Percentiles rank a stretch among this genome's conserved stretches.
These are phyloP conservation scores for Apotomis betuletana DNA, from an alignment of 2,888 invertebrate species.

Conservation along the genomic window DNA sequence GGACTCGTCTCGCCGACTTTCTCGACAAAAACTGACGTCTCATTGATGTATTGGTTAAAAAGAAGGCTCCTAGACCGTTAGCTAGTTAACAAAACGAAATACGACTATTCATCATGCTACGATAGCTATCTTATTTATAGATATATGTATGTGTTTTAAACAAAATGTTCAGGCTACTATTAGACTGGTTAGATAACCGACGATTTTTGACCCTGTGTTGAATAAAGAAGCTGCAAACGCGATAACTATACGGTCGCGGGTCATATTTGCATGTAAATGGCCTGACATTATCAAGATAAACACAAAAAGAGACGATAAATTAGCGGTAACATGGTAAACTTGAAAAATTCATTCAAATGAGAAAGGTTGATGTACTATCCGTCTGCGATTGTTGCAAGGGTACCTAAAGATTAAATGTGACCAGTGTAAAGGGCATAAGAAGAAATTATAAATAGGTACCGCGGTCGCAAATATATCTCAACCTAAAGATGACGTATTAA, in stretches of 20 bases:
- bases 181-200: conserved; percentile 40
- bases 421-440: too few relatives aligned
- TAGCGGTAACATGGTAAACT: conserved; percentile 41
- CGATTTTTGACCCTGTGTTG: conserved; percentile 46
- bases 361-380: conserved; percentile 20
- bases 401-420: too few relatives aligned
- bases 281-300: conserved; percentile 56
- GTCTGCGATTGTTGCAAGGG: conserved; percentile 24
- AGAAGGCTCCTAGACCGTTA: conserved; percentile 68
- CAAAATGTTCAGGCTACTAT: conserved; percentile 43
- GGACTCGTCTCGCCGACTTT: conserved; percentile 48
- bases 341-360: conserved; percentile 24
- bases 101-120: conserved; percentile 66
- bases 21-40: conserved; percentile 72
- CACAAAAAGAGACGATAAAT: conserved; percentile 55
- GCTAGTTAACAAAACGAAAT: conserved; percentile 72
- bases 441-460: too few relatives aligned
- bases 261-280: conserved; percentile 65
- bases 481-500: too few relatives aligned
- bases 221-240: conserved; percentile 53
- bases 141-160: conserved; percentile 46
- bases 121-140: conserved; percentile 62
- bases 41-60: conserved; percentile 76
- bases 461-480: too few relatives aligned
- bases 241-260: conserved; percentile 51